Evolutionary conservation across 2,797 vertebrate genomes (phyloP).

Genomic region (Streptopelia turtur): DNA sequence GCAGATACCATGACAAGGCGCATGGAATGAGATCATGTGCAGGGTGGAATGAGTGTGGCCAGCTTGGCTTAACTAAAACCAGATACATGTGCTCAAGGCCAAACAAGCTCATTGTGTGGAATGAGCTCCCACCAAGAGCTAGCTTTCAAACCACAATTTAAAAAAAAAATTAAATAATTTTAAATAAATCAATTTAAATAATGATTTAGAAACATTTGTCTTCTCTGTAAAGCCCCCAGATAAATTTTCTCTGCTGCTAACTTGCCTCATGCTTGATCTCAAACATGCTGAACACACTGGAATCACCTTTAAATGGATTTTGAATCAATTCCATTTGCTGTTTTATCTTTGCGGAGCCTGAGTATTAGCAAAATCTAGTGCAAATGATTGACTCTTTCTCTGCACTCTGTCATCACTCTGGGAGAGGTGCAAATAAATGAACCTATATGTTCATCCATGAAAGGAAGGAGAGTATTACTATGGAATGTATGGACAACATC

Average conservation of each 20-base stretch:
- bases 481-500: neutral
- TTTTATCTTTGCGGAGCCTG: neutral
- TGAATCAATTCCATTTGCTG: neutral
- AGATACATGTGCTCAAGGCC: slow-evolving; percentile 30
- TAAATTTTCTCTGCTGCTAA: neutral
- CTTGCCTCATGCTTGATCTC: neutral
- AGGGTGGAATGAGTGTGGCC: slow-evolving; percentile 53
- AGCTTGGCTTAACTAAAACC: slow-evolving; percentile 61
- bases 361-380: neutral
- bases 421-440: slow-evolving; percentile 11
- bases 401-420: neutral
- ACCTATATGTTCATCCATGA: neutral
- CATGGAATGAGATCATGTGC: slow-evolving; percentile 56
- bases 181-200: slow-evolving; percentile 1
- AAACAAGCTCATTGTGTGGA: slow-evolving; percentile 13
- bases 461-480: neutral
- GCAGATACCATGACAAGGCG: slow-evolving; percentile 47
- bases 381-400: neutral
- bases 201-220: neutral
- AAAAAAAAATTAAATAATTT: slow-evolving; percentile 3
- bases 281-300: neutral
- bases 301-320: neutral
- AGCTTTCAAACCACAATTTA: neutral
- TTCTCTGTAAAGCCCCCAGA: neutral
- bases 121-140: slow-evolving; percentile 21